Evolutionary conservation across 2,888 invertebrate genomes (phyloP).

Genomic region (Agrotis puta): DNA sequence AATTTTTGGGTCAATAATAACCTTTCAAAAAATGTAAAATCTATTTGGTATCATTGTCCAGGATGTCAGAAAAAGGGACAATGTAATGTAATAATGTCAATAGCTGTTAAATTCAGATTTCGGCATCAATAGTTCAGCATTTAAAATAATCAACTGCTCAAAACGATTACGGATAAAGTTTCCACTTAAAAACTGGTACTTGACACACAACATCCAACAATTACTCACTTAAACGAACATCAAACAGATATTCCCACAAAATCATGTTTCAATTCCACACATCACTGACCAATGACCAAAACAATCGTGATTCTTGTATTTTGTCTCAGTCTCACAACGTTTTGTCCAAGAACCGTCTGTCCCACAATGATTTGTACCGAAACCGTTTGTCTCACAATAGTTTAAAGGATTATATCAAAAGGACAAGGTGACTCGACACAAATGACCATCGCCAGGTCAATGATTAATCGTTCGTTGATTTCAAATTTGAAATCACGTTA

Average conservation of each 20-base stretch:
- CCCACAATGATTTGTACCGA: conserved; percentile 66
- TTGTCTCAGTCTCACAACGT: conserved; percentile 33
- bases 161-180: conserved; percentile 2
- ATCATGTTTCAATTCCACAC: conserved; percentile 70
- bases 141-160: neutral
- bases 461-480: conserved; percentile 79
- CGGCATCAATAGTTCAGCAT: neutral
- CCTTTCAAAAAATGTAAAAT: too few species aligned
- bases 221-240: conserved; percentile 42
- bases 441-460: conserved; percentile 70
- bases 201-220: conserved; percentile 43
- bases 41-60: too few species aligned
- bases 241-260: conserved; percentile 76
- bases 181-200: conserved; percentile 28
- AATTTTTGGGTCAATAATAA: too few species aligned
- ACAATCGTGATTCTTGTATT: conserved; percentile 43
- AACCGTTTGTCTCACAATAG: conserved; percentile 70
- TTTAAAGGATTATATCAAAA: conserved; percentile 71
- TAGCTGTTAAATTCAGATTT: neutral
- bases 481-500: conserved; percentile 70
- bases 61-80: too few species aligned
- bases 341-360: conserved; percentile 71
- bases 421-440: conserved; percentile 76
- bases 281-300: conserved; percentile 58
- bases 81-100: too few species aligned